Percentiles rank a stretch among this genome's conserved stretches.
Conservation (phyloP, 2,113 vertebrate genomes). For the Pedetes capensis region DNA sequence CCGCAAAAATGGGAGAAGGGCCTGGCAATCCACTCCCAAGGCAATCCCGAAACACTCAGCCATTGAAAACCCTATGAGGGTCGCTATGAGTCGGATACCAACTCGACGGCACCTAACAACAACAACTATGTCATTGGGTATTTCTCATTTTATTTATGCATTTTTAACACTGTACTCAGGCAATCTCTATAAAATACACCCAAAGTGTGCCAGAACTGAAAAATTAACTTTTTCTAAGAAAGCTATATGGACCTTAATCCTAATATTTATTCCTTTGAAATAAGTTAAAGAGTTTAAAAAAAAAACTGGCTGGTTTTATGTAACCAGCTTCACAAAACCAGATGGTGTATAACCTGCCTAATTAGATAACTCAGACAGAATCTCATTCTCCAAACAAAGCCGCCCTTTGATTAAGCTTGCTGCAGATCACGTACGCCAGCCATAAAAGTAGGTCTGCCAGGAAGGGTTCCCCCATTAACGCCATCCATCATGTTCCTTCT, state of each 20-base stretch:
- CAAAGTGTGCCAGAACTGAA: not conserved
- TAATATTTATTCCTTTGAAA: not conserved
- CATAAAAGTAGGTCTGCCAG: not conserved
- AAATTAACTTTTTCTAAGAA: not conserved
- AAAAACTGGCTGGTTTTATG: conserved; percentile 10
- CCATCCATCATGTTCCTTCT: not conserved
- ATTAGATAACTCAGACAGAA: conserved; percentile 6
- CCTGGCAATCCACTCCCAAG: too few species aligned
- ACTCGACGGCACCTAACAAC: too few species aligned
- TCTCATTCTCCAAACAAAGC: conserved; percentile 25
- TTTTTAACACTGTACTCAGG: not conserved
- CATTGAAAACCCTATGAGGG: too few species aligned
- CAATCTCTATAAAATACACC: not conserved
- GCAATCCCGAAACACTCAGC: too few species aligned
- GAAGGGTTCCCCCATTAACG: not conserved
- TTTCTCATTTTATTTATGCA: not conserved
- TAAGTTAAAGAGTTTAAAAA: not conserved
- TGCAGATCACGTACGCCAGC: not conserved
- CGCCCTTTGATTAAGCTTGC: not conserved
- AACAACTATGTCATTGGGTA: fast-evolving
- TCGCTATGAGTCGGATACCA: too few species aligned
- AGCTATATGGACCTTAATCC: not conserved
- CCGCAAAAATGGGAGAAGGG: too few species aligned
- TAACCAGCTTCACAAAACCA: conserved; percentile 49
- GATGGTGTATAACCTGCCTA: conserved; percentile 26